A percentile compares a stretch with the other conserved stretches of the same genome.
Conservation (phyloP, 1,140 invertebrate genomes). For the Psilanteris sp. region DNA sequence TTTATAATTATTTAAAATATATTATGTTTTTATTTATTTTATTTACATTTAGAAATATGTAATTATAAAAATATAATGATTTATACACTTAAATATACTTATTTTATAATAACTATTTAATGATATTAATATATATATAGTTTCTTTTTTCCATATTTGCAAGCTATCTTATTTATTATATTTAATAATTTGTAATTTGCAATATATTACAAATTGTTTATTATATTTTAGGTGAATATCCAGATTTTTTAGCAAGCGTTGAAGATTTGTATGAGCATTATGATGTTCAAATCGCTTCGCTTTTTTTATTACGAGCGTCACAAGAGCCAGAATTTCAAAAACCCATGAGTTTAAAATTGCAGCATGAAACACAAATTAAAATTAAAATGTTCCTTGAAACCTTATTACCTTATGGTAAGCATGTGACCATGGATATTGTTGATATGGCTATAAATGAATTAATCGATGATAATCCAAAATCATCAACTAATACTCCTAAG, state of each 20-base stretch:
- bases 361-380: constrained; percentile 71
- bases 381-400: constrained; percentile 76
- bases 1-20: too few relatives aligned
- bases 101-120: too few relatives aligned
- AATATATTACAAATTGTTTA: too few relatives aligned
- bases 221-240: constrained; percentile 72
- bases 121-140: too few relatives aligned
- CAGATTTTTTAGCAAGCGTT: constrained; percentile 63
- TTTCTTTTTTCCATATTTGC: too few relatives aligned
- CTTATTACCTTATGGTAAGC: constrained; percentile 68
- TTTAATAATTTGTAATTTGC: too few relatives aligned
- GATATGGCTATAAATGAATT: constrained; percentile 60
- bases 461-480: constrained; percentile 38
- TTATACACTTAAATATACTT: too few relatives aligned
- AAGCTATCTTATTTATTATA: too few relatives aligned
- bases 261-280: constrained; percentile 10
- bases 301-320: constrained; percentile 71
- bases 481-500: constrained; percentile 53
- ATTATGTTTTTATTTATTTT: too few relatives aligned
- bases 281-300: constrained; percentile 66
- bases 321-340: constrained; percentile 71
- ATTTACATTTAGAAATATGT: too few relatives aligned
- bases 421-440: constrained; percentile 69
- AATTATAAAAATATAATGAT: too few relatives aligned
- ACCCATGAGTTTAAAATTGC: constrained; percentile 71